These are phyloP conservation scores for Hydrotaea diabolus DNA, from an alignment of 2,888 invertebrate species.

Conservation along the genomic window DNA sequence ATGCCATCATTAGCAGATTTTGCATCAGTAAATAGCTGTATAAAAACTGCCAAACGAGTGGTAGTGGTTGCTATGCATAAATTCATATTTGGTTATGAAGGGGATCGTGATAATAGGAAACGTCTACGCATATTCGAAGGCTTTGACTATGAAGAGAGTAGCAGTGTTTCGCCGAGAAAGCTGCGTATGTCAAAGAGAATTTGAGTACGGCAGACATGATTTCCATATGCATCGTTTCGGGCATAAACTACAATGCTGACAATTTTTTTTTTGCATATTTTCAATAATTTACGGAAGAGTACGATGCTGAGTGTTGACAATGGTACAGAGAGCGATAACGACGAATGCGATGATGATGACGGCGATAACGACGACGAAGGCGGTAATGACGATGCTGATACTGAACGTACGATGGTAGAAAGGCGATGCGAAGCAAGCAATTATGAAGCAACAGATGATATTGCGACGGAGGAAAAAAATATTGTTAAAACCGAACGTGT, in stretches of 20 bases:
- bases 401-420: not conserved
- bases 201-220: conserved; percentile 28
- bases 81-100: too few relatives aligned
- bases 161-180: conserved; percentile 5
- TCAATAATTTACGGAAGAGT: conserved; percentile 28
- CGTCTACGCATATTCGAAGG: conserved; percentile 34
- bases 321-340: not conserved
- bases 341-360: conserved; percentile 6
- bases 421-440: not conserved
- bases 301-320: not conserved
- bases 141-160: conserved; percentile 37
- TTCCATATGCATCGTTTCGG: conserved; percentile 45
- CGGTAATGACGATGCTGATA: not conserved
- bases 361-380: conserved; percentile 12
- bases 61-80: conserved; percentile 41
- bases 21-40: too few relatives aligned
- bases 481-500: too few relatives aligned
- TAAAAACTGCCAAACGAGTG: too few relatives aligned
- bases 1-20: conserved; percentile 44
- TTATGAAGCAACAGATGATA: not conserved
- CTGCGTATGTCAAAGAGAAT: conserved; percentile 24
- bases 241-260: conserved; percentile 36
- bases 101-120: too few relatives aligned
- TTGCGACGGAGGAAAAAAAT: not conserved
- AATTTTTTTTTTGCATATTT: conserved; percentile 47